These are phyloP conservation scores for Dione juno DNA, from an alignment of 2,888 invertebrate species.

Conservation along the genomic window DNA sequence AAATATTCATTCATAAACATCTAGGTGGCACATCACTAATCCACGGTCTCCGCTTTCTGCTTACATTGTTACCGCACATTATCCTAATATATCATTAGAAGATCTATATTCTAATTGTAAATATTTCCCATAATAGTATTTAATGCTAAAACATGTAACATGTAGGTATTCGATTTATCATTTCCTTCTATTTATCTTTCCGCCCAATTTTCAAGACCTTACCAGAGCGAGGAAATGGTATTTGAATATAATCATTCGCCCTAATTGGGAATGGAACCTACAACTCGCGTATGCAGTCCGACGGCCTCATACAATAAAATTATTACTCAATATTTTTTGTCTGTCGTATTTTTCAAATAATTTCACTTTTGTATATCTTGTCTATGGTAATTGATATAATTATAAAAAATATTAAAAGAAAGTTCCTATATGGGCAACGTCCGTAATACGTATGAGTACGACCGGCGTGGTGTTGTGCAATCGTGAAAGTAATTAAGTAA, in stretches of 20 bases:
- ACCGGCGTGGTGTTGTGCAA: slow-evolving; percentile 7
- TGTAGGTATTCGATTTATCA: too few species aligned
- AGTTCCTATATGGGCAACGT: slow-evolving; percentile 11
- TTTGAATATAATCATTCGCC: not conserved
- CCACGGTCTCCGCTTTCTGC: too few species aligned
- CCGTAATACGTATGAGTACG: not conserved
- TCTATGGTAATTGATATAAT: not conserved
- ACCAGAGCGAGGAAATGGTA: not conserved
- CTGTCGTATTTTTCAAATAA: not conserved
- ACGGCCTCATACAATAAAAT: too few species aligned
- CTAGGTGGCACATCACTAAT: too few species aligned
- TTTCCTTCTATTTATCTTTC: too few species aligned
- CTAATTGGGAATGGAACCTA: not conserved
- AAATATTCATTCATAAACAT: too few species aligned
- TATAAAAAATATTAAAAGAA: not conserved
- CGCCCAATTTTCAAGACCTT: not conserved
- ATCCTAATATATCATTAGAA: too few species aligned
- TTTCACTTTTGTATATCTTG: not conserved
- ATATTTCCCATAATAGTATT: too few species aligned
- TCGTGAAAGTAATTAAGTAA: slow-evolving; percentile 33
- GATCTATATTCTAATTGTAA: too few species aligned
- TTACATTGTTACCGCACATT: too few species aligned
- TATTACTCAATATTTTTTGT: too few species aligned
- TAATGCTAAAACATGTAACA: too few species aligned
- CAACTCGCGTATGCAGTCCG: not conserved